These are phyloP conservation scores for Donacobius atricapilla DNA, from an alignment of 2,113 vertebrate genomes.

Conservation along the genomic window DNA sequence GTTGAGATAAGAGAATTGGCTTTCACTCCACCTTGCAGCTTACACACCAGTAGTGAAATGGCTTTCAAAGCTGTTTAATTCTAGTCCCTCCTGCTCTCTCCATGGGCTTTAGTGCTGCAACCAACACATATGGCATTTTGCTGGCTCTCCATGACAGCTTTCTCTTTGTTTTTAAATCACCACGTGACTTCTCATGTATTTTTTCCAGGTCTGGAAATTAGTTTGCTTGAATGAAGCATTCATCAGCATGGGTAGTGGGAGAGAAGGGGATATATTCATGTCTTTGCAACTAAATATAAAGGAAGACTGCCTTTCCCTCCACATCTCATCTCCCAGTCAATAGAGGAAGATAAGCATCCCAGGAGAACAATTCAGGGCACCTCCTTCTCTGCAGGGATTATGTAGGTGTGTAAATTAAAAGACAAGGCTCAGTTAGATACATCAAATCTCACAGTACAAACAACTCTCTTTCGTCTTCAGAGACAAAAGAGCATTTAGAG, in stretches of 20 bases:
- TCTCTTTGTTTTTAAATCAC: background rate
- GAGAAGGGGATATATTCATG: background rate
- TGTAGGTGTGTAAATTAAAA: background rate
- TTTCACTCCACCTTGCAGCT: background rate
- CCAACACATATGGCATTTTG: background rate
- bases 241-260: background rate
- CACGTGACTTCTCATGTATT: background rate
- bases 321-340: background rate
- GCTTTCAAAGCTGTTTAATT: constrained; percentile 1
- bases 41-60: background rate
- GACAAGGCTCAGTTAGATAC: background rate
- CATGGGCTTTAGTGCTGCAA: background rate
- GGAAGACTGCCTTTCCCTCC: background rate
- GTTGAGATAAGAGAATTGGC: background rate
- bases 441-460: background rate
- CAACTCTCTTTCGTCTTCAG: background rate
- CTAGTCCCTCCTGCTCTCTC: background rate
- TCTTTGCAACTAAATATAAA: background rate
- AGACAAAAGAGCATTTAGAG: background rate
- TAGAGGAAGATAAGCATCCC: background rate
- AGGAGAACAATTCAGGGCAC: background rate
- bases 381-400: background rate
- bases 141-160: background rate
- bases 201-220: background rate
- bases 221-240: background rate